Evolutionary conservation across 2,888 invertebrate species (phyloP), one percentile per base, ranked within the genome.

Genomic region (Flexamia atlantica): DNA sequence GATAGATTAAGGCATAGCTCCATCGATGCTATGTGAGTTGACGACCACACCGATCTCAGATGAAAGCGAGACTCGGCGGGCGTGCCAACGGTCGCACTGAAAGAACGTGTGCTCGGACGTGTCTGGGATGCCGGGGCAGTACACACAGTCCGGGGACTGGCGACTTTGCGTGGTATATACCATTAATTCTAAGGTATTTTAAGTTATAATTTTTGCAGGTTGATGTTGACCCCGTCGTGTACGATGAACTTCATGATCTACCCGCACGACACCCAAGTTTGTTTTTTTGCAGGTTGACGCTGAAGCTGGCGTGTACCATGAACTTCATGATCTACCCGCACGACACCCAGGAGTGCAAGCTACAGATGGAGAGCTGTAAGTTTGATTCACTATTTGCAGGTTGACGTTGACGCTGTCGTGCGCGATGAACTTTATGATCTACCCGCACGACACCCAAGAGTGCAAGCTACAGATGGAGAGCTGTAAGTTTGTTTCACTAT

Each of bases 321-420:
- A 97, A 97, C 90, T 97, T 98, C 90, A 94, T 97, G 88, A 96
- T 97, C 89, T 98, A 98, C 90, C 98, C 98, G 0, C 97, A 98
- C 89, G 98, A 98, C 89, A 97, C 97, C 0, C 98, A 98, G 90
- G 97, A 97, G 90, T 98, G 98, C 89, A 97, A 97, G 90, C 92
- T 98, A 85, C 97, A 97, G 91, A 97, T 98, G 96, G 97, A 98
- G 90, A 98, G 97, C 90, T 92, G 98, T 98, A 91, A 96, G 97
- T 95, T 3, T 46, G 7, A 14, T 9, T 9, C 46, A n/a, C n/a
- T n/a, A n/a, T n/a, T 12, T 91, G 79, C 89, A 94, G 94, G 88
- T 90, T 98, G 87, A 97, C 98, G 0, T 90, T 98, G 85, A 95
- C 95, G 86, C 91, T 98, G 42, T 97, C 97, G 0, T 98, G 98